Conservation (phyloP, 2,888 invertebrate genomes). For the Pammene aurita region DNA sequence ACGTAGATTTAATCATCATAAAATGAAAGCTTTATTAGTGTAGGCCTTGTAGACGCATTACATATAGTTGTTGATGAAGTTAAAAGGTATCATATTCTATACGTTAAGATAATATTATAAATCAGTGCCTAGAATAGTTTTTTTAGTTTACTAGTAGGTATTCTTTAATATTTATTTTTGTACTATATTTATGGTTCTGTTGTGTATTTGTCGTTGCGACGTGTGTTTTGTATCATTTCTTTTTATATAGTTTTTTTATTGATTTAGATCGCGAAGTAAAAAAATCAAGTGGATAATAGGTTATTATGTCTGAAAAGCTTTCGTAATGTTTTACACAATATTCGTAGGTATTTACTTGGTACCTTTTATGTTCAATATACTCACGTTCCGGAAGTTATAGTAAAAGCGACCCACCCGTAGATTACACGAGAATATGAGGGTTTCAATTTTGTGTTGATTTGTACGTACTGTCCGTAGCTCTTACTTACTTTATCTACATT, state of each 20-base stretch:
- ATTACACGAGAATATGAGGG: too few species aligned
- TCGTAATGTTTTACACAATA: not conserved
- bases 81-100: constrained; percentile 39
- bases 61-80: constrained; percentile 32
- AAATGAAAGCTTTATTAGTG: constrained; percentile 79
- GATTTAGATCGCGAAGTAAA: not conserved
- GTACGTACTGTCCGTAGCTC: too few species aligned
- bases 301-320: not conserved
- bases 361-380: not conserved
- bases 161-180: constrained; percentile 38
- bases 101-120: constrained; percentile 21
- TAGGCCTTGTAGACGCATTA: constrained; percentile 52
- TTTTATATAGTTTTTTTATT: not conserved
- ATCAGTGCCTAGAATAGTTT: constrained; percentile 39
- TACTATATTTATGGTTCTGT: constrained; percentile 31
- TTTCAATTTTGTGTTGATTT: too few species aligned
- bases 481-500: too few species aligned
- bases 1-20: constrained; percentile 62
- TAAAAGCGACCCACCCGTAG: not conserved
- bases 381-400: not conserved
- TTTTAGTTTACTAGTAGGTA: constrained; percentile 19
- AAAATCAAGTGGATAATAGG: not conserved
- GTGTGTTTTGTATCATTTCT: constrained; percentile 18
- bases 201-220: constrained; percentile 29
- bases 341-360: not conserved